These are phyloP conservation scores for Montipora sp. DNA, from an alignment of 64 coral and sea anemone species.

Conservation along the genomic window DNA sequence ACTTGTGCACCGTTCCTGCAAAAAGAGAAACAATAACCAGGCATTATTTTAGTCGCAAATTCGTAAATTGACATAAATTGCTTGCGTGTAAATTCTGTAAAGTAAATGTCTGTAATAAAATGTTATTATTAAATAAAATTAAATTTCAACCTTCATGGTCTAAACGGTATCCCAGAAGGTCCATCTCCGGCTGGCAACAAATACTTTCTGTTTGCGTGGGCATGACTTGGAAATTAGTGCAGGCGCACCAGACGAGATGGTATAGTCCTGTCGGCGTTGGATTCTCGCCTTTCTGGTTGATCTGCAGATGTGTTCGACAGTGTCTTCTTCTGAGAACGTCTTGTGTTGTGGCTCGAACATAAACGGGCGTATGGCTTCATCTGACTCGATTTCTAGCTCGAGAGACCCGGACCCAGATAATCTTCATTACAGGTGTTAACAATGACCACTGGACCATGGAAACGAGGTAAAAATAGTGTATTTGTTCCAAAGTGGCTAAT, in stretches of 20 bases:
- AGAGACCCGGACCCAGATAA: background rate
- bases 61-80: background rate
- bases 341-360: slow-evolving; percentile 12
- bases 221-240: background rate
- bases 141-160: background rate
- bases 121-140: background rate
- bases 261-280: background rate
- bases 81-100: background rate
- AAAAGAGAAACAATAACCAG: background rate
- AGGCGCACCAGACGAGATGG: background rate
- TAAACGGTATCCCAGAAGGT: background rate
- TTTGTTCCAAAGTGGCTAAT: too few species aligned
- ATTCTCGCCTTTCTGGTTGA: background rate
- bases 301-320: background rate
- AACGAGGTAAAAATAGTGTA: too few species aligned
- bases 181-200: background rate
- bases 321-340: background rate
- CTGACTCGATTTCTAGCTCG: background rate
- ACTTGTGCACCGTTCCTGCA: background rate
- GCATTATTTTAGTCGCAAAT: background rate
- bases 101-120: background rate
- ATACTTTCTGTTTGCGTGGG: background rate
- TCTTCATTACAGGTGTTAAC: too few species aligned
- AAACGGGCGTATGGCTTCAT: background rate
- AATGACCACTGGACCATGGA: too few species aligned